Conservation (phyloP, 2,888 invertebrate species). For the Odontocolon sp. region DNA sequence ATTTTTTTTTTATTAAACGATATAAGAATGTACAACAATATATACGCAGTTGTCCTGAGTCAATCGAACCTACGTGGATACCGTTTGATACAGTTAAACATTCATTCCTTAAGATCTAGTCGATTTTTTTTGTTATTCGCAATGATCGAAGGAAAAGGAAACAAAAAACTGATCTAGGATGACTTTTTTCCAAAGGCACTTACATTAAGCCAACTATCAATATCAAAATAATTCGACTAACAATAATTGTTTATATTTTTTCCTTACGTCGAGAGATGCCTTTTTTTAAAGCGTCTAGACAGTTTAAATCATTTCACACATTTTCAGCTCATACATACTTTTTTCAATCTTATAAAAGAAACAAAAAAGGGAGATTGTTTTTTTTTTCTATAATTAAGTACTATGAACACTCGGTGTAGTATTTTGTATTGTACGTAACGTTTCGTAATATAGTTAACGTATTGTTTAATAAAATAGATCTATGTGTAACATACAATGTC, state of each 20-base stretch:
- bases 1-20: conserved; percentile 56
- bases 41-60: conserved; percentile 37
- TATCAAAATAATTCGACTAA: conserved; percentile 16
- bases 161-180: neutral
- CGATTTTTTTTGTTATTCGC: conserved; percentile 16
- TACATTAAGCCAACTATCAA: conserved; percentile 28
- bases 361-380: conserved; percentile 3
- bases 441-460: conserved; percentile 28
- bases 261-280: neutral
- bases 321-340: too few relatives aligned
- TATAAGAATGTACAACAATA: conserved; percentile 60
- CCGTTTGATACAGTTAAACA: conserved; percentile 27
- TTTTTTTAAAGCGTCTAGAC: conserved; percentile 11
- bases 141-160: neutral
- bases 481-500: conserved; percentile 62
- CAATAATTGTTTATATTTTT: conserved; percentile 6
- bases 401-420: conserved; percentile 63
- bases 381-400: conserved; percentile 57
- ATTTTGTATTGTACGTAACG: conserved; percentile 46
- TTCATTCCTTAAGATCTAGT: too few relatives aligned
- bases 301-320: conserved; percentile 25
- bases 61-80: conserved; percentile 21
- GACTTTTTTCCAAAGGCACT: conserved; percentile 48
- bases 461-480: conserved; percentile 55
- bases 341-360: conserved; percentile 13